Conservation (phyloP, 1,140 invertebrate species). For the Zeugodacus cucurbitae region DNA sequence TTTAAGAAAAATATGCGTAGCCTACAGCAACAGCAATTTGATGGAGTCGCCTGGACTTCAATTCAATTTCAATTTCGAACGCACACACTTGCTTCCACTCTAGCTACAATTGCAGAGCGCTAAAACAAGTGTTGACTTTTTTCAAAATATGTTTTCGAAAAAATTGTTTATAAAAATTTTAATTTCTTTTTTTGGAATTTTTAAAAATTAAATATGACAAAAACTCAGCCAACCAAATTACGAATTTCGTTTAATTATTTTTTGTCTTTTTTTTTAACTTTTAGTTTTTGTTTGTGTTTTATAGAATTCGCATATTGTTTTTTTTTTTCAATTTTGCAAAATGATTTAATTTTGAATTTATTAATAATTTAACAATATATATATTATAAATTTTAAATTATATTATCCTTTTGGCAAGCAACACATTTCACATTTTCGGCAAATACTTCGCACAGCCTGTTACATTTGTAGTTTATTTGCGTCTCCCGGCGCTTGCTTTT, state of each 20-base stretch:
- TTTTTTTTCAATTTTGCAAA: constrained; percentile 31
- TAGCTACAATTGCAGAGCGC: neutral
- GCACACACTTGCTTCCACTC: constrained; percentile 4
- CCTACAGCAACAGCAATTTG: neutral
- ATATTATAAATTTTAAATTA: constrained; percentile 16
- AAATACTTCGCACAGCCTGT: neutral
- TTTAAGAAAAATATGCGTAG: neutral
- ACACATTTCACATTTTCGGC: neutral
- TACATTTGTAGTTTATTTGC: neutral
- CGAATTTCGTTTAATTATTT: neutral
- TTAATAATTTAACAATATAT: constrained; percentile 43
- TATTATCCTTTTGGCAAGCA: constrained; percentile 9
- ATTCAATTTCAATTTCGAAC: neutral
- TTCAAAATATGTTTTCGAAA: neutral
- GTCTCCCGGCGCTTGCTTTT: neutral
- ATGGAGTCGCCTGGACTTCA: neutral
- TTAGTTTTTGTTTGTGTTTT: neutral
- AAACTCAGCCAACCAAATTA: neutral
- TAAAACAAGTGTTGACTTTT: neutral
- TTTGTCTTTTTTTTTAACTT: neutral
- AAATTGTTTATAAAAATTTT: neutral
- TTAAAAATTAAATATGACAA: neutral
- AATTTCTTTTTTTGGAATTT: neutral
- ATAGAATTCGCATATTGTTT: neutral
- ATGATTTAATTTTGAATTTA: constrained; percentile 43